These are phyloP conservation scores for Masticophis lateralis DNA, from an alignment of 2,797 vertebrate species.

Conservation along the genomic window DNA sequence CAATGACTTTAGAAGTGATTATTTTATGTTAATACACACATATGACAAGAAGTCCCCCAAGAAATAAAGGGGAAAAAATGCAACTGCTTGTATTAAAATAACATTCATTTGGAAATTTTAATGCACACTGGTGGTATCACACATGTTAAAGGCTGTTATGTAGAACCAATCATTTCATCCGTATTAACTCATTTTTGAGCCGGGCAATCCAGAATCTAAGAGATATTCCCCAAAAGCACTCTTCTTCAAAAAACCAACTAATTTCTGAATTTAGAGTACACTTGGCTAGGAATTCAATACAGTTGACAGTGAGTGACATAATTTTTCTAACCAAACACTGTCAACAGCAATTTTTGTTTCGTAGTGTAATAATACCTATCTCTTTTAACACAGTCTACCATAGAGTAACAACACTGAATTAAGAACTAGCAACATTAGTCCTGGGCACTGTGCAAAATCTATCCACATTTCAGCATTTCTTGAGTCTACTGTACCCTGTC, in stretches of 20 bases:
- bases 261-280: conserved; percentile 26
- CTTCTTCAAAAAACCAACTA: conserved; percentile 18
- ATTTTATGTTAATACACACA: conserved; percentile 51
- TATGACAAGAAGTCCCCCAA: conserved; percentile 52
- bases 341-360: conserved; percentile 34
- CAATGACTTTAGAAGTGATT: conserved; percentile 56
- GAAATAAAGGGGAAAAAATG: conserved; percentile 35
- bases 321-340: conserved; percentile 25
- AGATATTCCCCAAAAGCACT: not conserved
- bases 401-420: conserved; percentile 46
- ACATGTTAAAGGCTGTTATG: conserved; percentile 40
- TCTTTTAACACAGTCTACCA: conserved; percentile 43
- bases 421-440: conserved; percentile 43
- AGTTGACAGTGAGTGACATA: conserved; percentile 19
- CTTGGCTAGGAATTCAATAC: conserved; percentile 37
- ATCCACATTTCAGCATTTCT: conserved; percentile 67
- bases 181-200: conserved; percentile 26
- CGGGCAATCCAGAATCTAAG: not conserved
- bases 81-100: conserved; percentile 17
- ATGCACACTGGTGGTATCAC: conserved; percentile 40
- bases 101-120: conserved; percentile 49
- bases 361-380: conserved; percentile 37
- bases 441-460: conserved; percentile 61
- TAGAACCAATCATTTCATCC: conserved; percentile 16
- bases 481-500: conserved; percentile 70